A percentile compares a stretch with the other conserved stretches of the same genome.
phyloP scores from a whole-genome alignment of 2,113 vertebrate genomes.

The Hyperopisus bebe region DNA sequence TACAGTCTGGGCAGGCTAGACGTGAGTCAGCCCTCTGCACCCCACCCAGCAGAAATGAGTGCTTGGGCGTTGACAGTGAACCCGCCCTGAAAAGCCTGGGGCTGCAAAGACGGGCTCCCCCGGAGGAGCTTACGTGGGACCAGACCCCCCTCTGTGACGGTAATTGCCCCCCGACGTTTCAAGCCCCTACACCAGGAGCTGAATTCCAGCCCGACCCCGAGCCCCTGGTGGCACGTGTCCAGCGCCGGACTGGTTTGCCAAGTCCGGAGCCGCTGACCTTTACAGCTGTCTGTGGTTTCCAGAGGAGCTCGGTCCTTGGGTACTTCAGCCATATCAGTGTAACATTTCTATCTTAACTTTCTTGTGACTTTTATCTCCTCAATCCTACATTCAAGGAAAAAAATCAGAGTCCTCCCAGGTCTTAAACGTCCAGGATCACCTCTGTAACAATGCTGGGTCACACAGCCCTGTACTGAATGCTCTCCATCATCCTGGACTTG shows the following conservation, averaged over 20 bases:
- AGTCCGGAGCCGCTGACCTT: background rate
- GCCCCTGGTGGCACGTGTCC: background rate
- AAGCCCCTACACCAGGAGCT: background rate
- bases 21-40: background rate
- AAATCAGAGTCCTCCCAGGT: background rate
- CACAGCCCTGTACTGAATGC: background rate
- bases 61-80: background rate
- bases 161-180: background rate
- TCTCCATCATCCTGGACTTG: background rate
- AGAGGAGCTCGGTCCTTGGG: background rate
- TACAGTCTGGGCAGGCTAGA: background rate
- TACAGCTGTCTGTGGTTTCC: background rate
- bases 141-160: background rate
- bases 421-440: background rate
- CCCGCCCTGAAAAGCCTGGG: background rate
- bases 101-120: background rate
- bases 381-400: background rate
- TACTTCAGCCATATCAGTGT: background rate
- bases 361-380: background rate
- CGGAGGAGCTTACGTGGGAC: background rate
- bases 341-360: background rate
- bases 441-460: background rate
- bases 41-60: background rate
- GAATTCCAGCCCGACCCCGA: background rate
- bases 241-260: background rate